Percentiles rank a stretch among this genome's conserved stretches.
Conservation (phyloP, 2,113 vertebrate genomes). For the Nerophis ophidion region DNA sequence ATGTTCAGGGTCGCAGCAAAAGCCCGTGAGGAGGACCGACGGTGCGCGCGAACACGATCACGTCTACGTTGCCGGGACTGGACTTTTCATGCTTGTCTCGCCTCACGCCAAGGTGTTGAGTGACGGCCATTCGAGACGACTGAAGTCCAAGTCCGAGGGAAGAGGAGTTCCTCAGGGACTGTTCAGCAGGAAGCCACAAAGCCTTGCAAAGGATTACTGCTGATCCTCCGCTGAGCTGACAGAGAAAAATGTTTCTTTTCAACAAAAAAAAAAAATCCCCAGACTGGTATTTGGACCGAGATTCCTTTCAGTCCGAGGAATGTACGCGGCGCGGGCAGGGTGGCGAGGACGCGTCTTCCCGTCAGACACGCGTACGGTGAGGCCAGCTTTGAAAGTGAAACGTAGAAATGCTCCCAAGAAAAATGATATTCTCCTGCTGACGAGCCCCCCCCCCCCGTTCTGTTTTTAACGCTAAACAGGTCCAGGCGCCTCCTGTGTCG, state of each 20-base stretch:
- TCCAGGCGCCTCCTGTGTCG: constrained; percentile 47
- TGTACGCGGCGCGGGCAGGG: constrained; percentile 27
- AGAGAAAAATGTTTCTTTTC: constrained; percentile 31
- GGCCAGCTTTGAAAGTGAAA: constrained; percentile 87
- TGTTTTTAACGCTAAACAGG: constrained; percentile 90
- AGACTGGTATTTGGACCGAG: constrained; percentile 6
- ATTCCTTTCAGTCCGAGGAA: not conserved
- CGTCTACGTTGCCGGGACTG: no score
- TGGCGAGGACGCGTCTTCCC: constrained; percentile 23
- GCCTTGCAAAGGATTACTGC: constrained; percentile 40
- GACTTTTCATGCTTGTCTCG: no score
- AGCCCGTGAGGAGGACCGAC: no score
- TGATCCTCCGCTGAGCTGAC: constrained; percentile 35
- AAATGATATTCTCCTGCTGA: constrained; percentile 82
- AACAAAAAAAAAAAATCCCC: constrained; percentile 13
- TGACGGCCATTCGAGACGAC: not conserved
- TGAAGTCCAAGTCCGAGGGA: not conserved
- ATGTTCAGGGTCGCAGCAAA: no score
- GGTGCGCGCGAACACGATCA: no score
- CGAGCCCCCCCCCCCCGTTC: constrained; percentile 73
- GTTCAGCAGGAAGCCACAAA: constrained; percentile 34
- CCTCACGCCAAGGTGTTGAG: not conserved
- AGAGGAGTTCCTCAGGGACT: constrained; percentile 18
- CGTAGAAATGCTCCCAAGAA: constrained; percentile 82
- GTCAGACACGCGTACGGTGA: constrained; percentile 56